Evolutionary conservation across 2,113 vertebrate genomes (phyloP), one percentile per base, ranked within the genome.

Genomic region (Apaloderma vittatum): DNA sequence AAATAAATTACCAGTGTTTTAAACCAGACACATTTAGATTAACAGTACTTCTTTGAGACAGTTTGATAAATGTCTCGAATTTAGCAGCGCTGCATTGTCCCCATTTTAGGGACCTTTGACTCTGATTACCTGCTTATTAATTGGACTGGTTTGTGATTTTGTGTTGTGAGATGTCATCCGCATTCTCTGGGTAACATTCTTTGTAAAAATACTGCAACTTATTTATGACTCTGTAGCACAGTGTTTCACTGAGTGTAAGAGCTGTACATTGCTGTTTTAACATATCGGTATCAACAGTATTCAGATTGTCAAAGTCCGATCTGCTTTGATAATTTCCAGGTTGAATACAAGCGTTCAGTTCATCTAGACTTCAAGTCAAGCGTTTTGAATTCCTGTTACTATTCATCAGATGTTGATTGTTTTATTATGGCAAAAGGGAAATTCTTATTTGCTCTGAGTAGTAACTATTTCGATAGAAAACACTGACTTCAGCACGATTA

Each of bases 11-110:
- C 80, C 75, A 72, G 40, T 1, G 4, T 80, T 97, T 96, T 93
- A 96, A 97, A 97, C 24, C 36, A 90, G 96, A 95, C 93, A 97
- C 67, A 46, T 97, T 98, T 95, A 96, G 89, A 98, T 96, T 96
- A 98, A 92, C 78, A 95, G n/a, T 62, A 96, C 84, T 91, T 97
- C 88, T 94, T n/a, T 82, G 63, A 95, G 90, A 94, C 89, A 94
- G 82, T 84, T 96, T 98, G 96, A 97, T 95, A 97, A 97, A 97
- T 97, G 82, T 54, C 63, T 94, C 16, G 5, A 91, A 96, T 96
- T 96, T 94, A 76, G 29, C 88, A 74, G 51, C 0, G 36, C 7
- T 81, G 49, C 4, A 3, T 71, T 94, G n/a, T 97, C 66, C 93
- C 87, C 45, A 19, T 90, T 96, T 92, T 59, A 89, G 94, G 36